These are phyloP conservation scores for Sardina pilchardus DNA, from an alignment of 2,113 vertebrate genomes.

Conservation along the genomic window DNA sequence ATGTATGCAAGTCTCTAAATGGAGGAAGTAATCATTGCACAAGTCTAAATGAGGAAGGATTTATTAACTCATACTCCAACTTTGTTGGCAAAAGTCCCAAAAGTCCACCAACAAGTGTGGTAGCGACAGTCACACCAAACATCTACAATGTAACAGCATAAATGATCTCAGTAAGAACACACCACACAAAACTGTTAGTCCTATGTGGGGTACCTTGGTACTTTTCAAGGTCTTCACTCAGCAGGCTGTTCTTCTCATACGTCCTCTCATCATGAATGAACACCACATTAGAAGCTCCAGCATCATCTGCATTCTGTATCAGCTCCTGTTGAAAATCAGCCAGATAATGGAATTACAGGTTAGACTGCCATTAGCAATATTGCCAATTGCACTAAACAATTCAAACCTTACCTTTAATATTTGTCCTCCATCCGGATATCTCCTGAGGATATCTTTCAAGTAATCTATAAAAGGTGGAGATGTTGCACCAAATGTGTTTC, in stretches of 20 bases:
- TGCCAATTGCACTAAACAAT: neutral
- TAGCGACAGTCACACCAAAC: no score
- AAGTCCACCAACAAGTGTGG: no score
- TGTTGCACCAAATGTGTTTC: constrained; percentile 73
- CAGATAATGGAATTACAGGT: neutral
- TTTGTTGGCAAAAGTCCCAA: no score
- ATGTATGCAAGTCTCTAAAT: neutral
- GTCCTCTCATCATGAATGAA: constrained; percentile 77
- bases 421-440: no score
- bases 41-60: no score
- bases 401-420: no score
- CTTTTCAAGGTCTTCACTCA: constrained; percentile 62
- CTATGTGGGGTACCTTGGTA: constrained; percentile 74
- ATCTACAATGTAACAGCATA: no score
- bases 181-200: no score
- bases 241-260: constrained; percentile 65
- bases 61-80: no score
- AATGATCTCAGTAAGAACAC: no score
- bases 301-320: no score
- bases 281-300: constrained; percentile 75
- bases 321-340: constrained; percentile 69
- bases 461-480: constrained; percentile 80
- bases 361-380: neutral
- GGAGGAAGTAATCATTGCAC: no score
- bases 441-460: constrained; percentile 77